phyloP scores from a whole-genome alignment of 2,113 vertebrate genomes.

The Tragulus kanchil region DNA sequence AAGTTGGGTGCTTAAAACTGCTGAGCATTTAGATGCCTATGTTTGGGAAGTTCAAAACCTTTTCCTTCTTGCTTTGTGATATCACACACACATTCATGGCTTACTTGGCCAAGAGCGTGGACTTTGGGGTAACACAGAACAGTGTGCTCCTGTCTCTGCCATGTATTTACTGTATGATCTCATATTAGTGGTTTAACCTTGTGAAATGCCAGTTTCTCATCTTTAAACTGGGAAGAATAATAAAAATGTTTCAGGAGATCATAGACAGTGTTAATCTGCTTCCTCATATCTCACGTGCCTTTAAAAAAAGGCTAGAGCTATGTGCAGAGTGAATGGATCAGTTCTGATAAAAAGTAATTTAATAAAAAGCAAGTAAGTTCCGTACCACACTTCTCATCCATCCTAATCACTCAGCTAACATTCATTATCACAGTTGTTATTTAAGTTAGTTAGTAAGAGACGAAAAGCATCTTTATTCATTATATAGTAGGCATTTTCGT shows the following conservation, averaged over 20 bases:
- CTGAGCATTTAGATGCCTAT: neutral
- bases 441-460: neutral
- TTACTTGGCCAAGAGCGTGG: too few relatives aligned
- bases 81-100: accelerated
- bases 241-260: neutral
- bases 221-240: neutral
- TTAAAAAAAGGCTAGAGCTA: neutral
- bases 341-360: neutral
- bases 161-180: neutral
- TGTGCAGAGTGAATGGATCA: too few relatives aligned
- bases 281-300: too few relatives aligned
- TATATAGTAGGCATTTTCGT: neutral
- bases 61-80: neutral
- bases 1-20: neutral
- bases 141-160: neutral
- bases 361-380: neutral
- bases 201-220: neutral
- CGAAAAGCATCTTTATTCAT: neutral
- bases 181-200: neutral
- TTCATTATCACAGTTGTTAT: neutral
- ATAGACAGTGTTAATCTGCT: neutral
- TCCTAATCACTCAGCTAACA: neutral
- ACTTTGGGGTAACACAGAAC: neutral
- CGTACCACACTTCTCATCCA: neutral
- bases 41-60: neutral